Base-by-base conservation (phyloP, 2,888 invertebrate species). In the Euproctis similis region DNA sequence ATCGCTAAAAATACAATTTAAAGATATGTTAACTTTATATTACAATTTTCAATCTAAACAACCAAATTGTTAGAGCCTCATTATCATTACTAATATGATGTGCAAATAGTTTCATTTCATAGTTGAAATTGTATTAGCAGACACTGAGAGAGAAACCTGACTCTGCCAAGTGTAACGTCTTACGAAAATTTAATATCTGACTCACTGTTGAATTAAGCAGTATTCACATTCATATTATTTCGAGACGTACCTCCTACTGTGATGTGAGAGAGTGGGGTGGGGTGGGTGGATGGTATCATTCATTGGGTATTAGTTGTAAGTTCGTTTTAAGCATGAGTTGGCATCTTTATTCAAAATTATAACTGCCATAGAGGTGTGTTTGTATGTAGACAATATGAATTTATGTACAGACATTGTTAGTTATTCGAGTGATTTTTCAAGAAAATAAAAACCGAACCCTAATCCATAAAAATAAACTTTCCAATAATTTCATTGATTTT, bases 151-250 rank as follows among this genome's bases (percentile, higher is more conserved):
- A 32, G 40, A 30, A 40, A 42, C 37, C 35, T 44, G 42, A 42
- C 42, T 39, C 39, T 34, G 35, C 36, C 32, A 36, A 51, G 41
- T n/a, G n/a, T 42, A 39, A 48, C 57, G 53, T 57, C 59, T 62
- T 56, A 56, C 53, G 49, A 49, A 58, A 69, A 67, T 64, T 68
- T 67, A 69, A 69, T 67, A 61, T 52, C 54, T 53, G 53, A 44
- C 58, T 49, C 52, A 39, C 53, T 50, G 63, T 53, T 48, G 53
- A 64, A 71, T 72, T 61, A 65, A 61, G 53, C 45, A 33, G 52
- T 39, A 68, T 73, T 73, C 73, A 68, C 59, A 71, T 72, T 69
- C 63, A 72, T 66, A 72, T 68, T 56, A 61, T 59, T 54, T 53
- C 31, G 37, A 31, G 33, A 30, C 12, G 31, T 35, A n/a, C n/a